Evolutionary conservation across 2,888 invertebrate species (phyloP).

Genomic region (Macrophya alboannulata): DNA sequence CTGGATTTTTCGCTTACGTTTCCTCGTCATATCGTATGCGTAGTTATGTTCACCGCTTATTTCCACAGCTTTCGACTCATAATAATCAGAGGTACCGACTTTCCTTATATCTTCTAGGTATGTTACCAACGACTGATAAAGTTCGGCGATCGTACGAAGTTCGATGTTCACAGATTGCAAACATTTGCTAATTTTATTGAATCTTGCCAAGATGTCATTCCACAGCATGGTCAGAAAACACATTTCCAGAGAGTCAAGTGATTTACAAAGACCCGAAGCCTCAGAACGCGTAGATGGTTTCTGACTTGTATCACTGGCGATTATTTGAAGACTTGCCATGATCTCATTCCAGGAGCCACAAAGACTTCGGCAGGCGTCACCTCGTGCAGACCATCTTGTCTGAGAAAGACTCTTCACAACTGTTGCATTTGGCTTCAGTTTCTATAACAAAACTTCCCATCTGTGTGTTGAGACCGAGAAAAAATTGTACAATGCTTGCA

Average conservation of each 20-base stretch:
- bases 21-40: constrained; percentile 24
- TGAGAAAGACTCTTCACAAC: constrained; percentile 35
- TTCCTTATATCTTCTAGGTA: constrained; percentile 48
- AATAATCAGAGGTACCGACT: constrained; percentile 46
- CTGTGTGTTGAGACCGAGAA: constrained; percentile 58
- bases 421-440: constrained; percentile 27
- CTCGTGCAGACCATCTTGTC: constrained; percentile 54
- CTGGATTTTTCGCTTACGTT: constrained; percentile 34
- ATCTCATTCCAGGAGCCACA: constrained; percentile 51
- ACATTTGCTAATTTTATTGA: constrained; percentile 58
- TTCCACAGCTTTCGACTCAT: constrained; percentile 43
- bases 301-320: constrained; percentile 30
- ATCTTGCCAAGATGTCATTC: constrained; percentile 53
- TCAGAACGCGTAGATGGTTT: constrained; percentile 50
- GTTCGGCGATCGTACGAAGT: constrained; percentile 42
- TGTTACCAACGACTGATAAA: constrained; percentile 49
- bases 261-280: constrained; percentile 50
- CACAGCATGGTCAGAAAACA: constrained; percentile 58
- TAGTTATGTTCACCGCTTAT: constrained; percentile 32
- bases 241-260: constrained; percentile 57
- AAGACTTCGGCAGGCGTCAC: constrained; percentile 40
- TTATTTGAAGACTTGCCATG: constrained; percentile 48
- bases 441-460: constrained; percentile 52
- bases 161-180: constrained; percentile 56
- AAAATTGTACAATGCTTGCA: constrained; percentile 60